Conservation (phyloP, 2,797 vertebrate species). For the Etheostoma perlongum region DNA sequence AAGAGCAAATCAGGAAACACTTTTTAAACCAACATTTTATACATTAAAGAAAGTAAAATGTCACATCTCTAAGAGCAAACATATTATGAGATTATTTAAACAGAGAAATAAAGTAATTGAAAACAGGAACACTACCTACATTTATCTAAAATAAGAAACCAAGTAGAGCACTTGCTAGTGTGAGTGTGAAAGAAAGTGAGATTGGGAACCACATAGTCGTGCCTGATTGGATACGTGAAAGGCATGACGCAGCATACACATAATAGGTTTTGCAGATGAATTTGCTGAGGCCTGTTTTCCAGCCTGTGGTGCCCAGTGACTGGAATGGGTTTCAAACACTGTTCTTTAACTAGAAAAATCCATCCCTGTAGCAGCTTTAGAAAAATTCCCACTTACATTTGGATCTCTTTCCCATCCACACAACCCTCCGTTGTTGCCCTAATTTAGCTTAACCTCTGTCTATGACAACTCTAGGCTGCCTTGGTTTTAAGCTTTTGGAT, state of each 20-base stretch:
- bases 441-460: slow-evolving; percentile 40
- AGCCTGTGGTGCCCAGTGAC: slow-evolving; percentile 3
- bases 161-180: slow-evolving; percentile 12
- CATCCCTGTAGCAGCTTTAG: slow-evolving; percentile 7
- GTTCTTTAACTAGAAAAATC: background rate
- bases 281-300: slow-evolving; percentile 29
- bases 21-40: background rate
- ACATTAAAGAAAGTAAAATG: background rate
- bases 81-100: slow-evolving; percentile 2
- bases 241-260: slow-evolving; percentile 27
- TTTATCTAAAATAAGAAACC: slow-evolving; percentile 11
- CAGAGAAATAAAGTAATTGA: slow-evolving; percentile 15
- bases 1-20: background rate
- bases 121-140: slow-evolving; percentile 8
- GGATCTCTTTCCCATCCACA: slow-evolving; percentile 14
- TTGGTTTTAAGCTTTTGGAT: slow-evolving; percentile 11
- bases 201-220: slow-evolving; percentile 49
- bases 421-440: slow-evolving; percentile 11
- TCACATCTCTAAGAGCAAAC: background rate
- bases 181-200: slow-evolving; percentile 29
- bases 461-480: slow-evolving; percentile 12
- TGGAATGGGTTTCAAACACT: slow-evolving; percentile 10
- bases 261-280: slow-evolving; percentile 40
- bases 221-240: slow-evolving; percentile 44
- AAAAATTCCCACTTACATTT: slow-evolving; percentile 17